A percentile compares a stretch with the other conserved stretches of the same genome.
Conservation (phyloP, 2,113 vertebrate species). For the Thomomys bottae region DNA sequence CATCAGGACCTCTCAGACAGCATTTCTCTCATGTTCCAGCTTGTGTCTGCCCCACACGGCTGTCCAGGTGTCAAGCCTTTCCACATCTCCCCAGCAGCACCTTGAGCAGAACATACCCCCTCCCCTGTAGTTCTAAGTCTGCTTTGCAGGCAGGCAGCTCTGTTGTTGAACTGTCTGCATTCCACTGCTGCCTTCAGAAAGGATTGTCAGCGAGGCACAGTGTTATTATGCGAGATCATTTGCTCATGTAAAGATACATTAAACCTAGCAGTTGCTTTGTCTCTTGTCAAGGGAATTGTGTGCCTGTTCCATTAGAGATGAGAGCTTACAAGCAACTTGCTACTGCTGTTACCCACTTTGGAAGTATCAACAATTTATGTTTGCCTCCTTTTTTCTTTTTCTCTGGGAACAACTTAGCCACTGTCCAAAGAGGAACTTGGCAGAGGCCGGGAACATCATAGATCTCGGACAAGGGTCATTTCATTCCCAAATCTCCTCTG, state of each 20-base stretch:
- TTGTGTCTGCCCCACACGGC: slow-evolving; percentile 71
- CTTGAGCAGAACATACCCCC: slow-evolving; percentile 65
- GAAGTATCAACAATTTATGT: slow-evolving; percentile 68
- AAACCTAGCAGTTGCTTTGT: slow-evolving; percentile 79
- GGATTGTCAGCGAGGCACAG: slow-evolving; percentile 69
- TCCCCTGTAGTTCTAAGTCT: slow-evolving; percentile 71
- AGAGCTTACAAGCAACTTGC: slow-evolving; percentile 70
- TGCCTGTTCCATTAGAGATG: slow-evolving; percentile 68
- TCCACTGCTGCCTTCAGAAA: slow-evolving; percentile 72
- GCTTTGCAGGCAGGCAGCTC: slow-evolving; percentile 75
- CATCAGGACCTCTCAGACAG: slow-evolving; percentile 68
- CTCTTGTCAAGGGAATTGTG: slow-evolving; percentile 80
- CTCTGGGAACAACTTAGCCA: slow-evolving; percentile 52
- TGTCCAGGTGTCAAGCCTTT: slow-evolving; percentile 77
- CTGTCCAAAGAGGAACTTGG: slow-evolving; percentile 47
- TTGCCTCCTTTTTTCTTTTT: slow-evolving; percentile 58
- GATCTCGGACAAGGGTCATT: background rate
- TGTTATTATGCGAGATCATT: slow-evolving; percentile 77
- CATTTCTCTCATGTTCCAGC: slow-evolving; percentile 70
- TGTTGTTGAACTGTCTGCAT: slow-evolving; percentile 74
- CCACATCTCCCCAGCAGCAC: slow-evolving; percentile 71
- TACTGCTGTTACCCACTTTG: slow-evolving; percentile 66
- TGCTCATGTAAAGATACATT: slow-evolving; percentile 79
- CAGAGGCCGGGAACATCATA: slow-evolving; percentile 12
- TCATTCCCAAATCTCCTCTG: background rate